Evolutionary conservation across 2,113 vertebrate species (phyloP).

Genomic region (Haliaeetus leucogaster): DNA sequence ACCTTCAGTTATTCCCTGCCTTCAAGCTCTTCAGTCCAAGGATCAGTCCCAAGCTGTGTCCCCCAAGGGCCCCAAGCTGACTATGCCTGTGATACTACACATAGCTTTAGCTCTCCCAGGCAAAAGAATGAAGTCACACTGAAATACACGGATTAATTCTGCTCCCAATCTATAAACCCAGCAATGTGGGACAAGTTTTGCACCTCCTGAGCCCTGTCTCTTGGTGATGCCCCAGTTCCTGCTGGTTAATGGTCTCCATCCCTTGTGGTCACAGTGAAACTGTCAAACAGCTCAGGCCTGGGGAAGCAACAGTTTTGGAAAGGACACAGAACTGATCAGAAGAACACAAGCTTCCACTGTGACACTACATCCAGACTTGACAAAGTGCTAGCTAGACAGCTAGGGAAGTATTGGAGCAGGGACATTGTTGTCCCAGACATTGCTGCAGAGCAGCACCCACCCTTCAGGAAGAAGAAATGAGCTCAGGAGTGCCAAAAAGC

Average conservation of each 20-base stretch:
- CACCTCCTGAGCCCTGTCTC: background rate
- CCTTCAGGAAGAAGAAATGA: background rate
- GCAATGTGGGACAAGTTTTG: background rate
- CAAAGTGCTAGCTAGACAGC: background rate
- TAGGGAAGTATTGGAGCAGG: background rate
- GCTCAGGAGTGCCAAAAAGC: background rate
- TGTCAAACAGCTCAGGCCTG: background rate
- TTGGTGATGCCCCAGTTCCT: background rate
- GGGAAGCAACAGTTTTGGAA: background rate
- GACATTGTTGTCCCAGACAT: fast-evolving
- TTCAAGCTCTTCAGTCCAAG: background rate
- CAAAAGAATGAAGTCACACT: background rate
- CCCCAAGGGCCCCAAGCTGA: background rate
- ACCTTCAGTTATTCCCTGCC: no score
- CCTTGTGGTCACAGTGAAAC: background rate
- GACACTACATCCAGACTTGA: background rate
- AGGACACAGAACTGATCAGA: background rate
- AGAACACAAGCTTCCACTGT: fast-evolving
- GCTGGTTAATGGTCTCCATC: background rate
- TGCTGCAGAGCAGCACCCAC: background rate
- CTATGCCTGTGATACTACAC: background rate
- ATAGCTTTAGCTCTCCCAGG: background rate
- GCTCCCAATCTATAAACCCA: background rate
- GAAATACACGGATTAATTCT: background rate
- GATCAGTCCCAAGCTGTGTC: background rate